A percentile compares a stretch with the other conserved stretches of the same genome.
Evolutionary conservation across 2,888 invertebrate genomes (phyloP).

Genomic region (Acanthoscelides obtectus): DNA sequence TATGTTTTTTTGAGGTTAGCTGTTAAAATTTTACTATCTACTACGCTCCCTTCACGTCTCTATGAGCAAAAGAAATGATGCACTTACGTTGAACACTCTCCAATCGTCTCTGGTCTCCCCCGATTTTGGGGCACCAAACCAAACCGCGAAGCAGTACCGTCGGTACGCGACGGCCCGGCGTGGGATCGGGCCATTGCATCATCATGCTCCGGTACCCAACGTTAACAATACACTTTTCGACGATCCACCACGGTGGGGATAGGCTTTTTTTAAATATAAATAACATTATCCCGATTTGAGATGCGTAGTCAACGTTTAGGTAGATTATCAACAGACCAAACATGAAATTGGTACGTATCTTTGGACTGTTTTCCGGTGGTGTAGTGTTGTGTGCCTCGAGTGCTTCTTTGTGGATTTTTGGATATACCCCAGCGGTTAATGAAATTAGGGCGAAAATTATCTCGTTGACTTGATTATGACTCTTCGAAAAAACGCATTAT

Average conservation of each 20-base stretch:
- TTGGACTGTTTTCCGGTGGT: background rate
- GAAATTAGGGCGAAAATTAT: background rate
- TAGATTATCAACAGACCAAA: constrained; percentile 7
- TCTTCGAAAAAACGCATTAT: background rate
- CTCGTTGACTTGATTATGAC: background rate
- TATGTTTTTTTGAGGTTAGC: too few species aligned
- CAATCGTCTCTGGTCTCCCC: too few species aligned
- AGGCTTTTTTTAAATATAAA: constrained; percentile 16
- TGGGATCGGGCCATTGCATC: background rate
- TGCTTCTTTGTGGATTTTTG: background rate
- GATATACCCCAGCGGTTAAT: background rate
- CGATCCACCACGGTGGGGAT: constrained; percentile 8
- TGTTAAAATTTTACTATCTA: too few species aligned
- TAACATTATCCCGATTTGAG: constrained; percentile 9
- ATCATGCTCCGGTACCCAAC: background rate
- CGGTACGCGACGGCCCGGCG: background rate
- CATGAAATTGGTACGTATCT: constrained; percentile 20
- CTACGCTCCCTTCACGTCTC: too few species aligned
- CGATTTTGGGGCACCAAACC: background rate
- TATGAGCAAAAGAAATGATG: too few species aligned
- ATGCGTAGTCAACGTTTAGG: constrained; percentile 14
- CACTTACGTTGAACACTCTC: too few species aligned
- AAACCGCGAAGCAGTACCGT: background rate
- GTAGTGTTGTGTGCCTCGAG: background rate
- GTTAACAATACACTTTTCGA: constrained; percentile 13